These are phyloP conservation scores for Sipha maydis DNA, from an alignment of 2,888 invertebrate species.

Conservation along the genomic window DNA sequence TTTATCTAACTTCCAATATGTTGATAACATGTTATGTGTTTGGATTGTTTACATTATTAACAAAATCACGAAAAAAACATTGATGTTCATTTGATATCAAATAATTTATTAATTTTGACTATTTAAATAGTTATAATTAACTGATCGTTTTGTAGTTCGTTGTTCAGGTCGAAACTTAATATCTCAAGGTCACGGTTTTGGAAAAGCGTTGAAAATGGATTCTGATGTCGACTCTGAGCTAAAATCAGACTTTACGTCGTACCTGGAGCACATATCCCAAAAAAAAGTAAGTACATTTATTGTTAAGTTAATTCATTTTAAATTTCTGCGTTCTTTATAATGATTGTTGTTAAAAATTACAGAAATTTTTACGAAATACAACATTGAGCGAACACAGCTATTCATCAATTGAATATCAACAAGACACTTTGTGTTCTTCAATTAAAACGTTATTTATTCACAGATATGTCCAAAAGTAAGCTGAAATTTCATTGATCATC, in stretches of 20 bases:
- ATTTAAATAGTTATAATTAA: background rate
- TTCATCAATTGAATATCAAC: slow-evolving; percentile 43
- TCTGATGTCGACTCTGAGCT: slow-evolving; percentile 43
- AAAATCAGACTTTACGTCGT: slow-evolving; percentile 52
- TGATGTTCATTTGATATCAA: background rate
- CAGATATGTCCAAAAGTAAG: slow-evolving; percentile 37
- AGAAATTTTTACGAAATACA: slow-evolving; percentile 30
- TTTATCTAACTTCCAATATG: background rate
- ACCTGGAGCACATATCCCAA: slow-evolving; percentile 52
- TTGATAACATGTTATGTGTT: background rate
- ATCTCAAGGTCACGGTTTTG: background rate
- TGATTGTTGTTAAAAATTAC: background rate
- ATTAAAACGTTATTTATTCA: slow-evolving; percentile 57
- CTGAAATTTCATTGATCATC: background rate
- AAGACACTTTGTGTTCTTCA: slow-evolving; percentile 53
- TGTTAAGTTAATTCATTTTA: background rate
- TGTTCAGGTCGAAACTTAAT: too few relatives aligned
- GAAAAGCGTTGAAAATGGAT: slow-evolving; percentile 26
- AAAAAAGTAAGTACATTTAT: slow-evolving; percentile 41
- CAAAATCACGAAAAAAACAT: background rate
- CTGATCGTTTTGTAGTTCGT: too few relatives aligned
- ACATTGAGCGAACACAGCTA: slow-evolving; percentile 48
- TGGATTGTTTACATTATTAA: background rate
- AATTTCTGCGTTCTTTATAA: background rate
- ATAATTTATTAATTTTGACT: background rate